Base-by-base conservation (phyloP, 2,888 invertebrate species). In the Cephonodes hylas region DNA sequence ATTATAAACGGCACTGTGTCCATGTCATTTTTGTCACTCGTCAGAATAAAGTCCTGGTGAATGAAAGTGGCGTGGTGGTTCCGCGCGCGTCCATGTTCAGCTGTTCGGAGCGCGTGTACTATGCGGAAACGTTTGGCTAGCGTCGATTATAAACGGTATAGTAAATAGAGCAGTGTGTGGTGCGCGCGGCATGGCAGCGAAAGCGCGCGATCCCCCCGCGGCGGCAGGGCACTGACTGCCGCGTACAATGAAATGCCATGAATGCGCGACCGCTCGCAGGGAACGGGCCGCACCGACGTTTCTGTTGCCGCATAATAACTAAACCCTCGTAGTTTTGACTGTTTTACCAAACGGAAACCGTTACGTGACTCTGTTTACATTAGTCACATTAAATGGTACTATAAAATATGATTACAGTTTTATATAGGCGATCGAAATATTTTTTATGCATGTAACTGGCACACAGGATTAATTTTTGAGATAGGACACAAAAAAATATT, bases 1-100 rank as follows among this genome's bases (percentile, higher is more conserved):
- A 91, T 91, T 91, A 87, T 91, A 89, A 85, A 74, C 79, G 75
- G 84, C 91, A 90, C 91, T 87, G 84, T 84, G 88, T 89, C 86
- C 91, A 90, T 91, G 77, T 84, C 91, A 92, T 91, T 87, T 88
- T 91, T 77, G 77, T 81, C 84, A 89, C 87, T 87, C 80, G 84
- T 87, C 84, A 83, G 75, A 83, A 79, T 71, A 69, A 63, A 70
- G 78, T 86, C 82, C 75, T 75, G 72, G 77, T 85, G 83, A 86
- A 85, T 81, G 84, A 80, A 79, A 83, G 76, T 79, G 69, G 73
- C 79, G 82, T 66, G 61, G 76, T 66, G 60, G 77, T 68, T 69
- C 77, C 77, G 76, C 81, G 81, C 79, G 80, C 84, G 80, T 69
- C 81, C 89, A 88, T 88, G 80, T 85, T 89, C 82, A 83, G 77